Percentiles rank a stretch among this genome's conserved stretches.
These are phyloP conservation scores for Bagarius yarrelli DNA, from an alignment of 2,113 vertebrate genomes.

Conservation along the genomic window DNA sequence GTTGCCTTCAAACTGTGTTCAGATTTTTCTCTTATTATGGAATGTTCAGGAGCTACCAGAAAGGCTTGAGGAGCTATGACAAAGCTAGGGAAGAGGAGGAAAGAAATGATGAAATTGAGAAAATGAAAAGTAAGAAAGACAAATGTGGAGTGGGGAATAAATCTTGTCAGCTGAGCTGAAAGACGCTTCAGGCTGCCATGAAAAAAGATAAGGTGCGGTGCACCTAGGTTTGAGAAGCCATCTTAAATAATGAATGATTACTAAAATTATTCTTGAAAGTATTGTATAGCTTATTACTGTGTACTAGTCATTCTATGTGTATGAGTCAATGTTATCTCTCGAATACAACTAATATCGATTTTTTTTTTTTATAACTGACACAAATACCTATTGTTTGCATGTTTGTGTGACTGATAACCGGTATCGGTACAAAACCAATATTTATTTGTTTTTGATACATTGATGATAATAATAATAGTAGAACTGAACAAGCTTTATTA, in stretches of 20 bases:
- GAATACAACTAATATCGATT: too few relatives aligned
- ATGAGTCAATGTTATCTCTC: not conserved
- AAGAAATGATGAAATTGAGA: not conserved
- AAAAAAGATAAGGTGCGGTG: slow-evolving; percentile 3
- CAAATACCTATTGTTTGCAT: too few relatives aligned
- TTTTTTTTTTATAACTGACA: too few relatives aligned
- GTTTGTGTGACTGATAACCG: too few relatives aligned
- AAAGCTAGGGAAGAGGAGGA: not conserved
- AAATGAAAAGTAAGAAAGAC: slow-evolving; percentile 18
- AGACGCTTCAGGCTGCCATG: slow-evolving; percentile 15
- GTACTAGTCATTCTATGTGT: not conserved
- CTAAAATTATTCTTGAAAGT: not conserved
- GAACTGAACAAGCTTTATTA: too few relatives aligned
- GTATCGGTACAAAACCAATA: too few relatives aligned
- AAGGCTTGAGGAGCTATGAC: slow-evolving; percentile 8
- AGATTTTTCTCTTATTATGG: not conserved
- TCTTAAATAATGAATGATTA: not conserved
- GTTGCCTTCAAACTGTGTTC: not conserved
- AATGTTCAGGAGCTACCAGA: slow-evolving; percentile 7
- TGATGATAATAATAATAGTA: too few relatives aligned
- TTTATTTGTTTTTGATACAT: too few relatives aligned
- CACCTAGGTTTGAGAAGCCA: not conserved
- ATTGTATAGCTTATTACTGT: not conserved
- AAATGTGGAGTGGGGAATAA: not conserved
- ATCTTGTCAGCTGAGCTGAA: not conserved